These are phyloP conservation scores for Otus sunia DNA, from an alignment of 2,113 vertebrate genomes.

Conservation along the genomic window DNA sequence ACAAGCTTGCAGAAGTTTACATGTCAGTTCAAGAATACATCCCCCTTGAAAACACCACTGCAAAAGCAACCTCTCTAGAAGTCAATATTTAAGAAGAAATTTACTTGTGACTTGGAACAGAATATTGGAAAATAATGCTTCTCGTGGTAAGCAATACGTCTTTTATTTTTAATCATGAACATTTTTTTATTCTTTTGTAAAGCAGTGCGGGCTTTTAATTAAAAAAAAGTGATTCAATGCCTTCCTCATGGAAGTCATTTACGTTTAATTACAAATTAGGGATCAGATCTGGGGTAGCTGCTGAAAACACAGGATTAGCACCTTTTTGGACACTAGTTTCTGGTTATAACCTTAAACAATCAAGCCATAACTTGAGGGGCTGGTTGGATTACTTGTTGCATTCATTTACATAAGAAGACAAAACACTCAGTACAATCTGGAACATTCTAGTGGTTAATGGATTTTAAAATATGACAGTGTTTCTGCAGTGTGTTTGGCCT, in stretches of 20 bases:
- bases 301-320: slow-evolving; percentile 68
- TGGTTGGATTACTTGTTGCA: slow-evolving; percentile 66
- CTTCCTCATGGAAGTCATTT: background rate
- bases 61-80: background rate
- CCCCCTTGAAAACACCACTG: background rate
- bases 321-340: slow-evolving; percentile 57
- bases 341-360: slow-evolving; percentile 59
- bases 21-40: background rate
- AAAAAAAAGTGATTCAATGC: background rate
- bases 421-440: slow-evolving; percentile 78
- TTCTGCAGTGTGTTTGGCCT: slow-evolving; percentile 60
- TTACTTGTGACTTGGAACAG: background rate
- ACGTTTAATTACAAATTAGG: background rate
- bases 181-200: background rate
- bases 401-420: slow-evolving; percentile 70
- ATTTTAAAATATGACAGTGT: slow-evolving; percentile 67
- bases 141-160: background rate
- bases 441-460: slow-evolving; percentile 87
- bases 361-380: slow-evolving; percentile 45
- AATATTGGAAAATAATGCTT: background rate
- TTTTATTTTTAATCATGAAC: background rate
- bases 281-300: slow-evolving; percentile 41
- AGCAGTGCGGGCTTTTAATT: slow-evolving; percentile 16
- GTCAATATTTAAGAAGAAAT: background rate
- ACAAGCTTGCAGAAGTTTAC: background rate